These are phyloP conservation scores for Opisthocomus hoazin DNA, from an alignment of 2,113 vertebrate genomes.

Conservation along the genomic window DNA sequence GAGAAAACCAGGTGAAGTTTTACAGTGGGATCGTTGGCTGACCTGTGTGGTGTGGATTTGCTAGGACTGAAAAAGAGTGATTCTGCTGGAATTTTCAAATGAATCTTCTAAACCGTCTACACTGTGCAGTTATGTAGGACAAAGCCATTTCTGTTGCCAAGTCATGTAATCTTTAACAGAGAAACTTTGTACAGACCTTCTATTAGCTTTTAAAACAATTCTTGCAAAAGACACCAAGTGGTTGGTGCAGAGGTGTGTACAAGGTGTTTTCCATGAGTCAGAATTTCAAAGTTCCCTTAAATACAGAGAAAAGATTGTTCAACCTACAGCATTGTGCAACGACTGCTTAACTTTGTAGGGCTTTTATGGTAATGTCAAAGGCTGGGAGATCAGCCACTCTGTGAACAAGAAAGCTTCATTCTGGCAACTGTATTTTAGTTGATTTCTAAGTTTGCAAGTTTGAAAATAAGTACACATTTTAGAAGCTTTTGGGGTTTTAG, in stretches of 20 bases:
- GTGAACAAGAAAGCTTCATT: not conserved
- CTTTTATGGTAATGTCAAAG: not conserved
- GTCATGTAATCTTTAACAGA: not conserved
- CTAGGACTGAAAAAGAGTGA: not conserved
- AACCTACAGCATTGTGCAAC: not conserved
- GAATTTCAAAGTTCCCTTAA: not conserved
- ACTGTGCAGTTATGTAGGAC: not conserved
- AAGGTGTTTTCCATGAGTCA: not conserved
- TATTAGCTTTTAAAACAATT: not conserved
- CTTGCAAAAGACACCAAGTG: not conserved
- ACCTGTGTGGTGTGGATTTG: not conserved
- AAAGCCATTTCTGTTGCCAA: not conserved
- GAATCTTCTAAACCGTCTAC: not conserved
- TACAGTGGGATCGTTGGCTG: not conserved
- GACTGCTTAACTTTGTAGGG: not conserved
- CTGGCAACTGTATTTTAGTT: not conserved
- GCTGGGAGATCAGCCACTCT: not conserved
- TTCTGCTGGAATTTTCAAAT: not conserved
- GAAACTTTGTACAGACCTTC: not conserved
- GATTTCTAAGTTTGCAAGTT: not conserved
- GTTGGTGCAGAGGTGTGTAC: not conserved
- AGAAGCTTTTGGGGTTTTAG: not conserved
- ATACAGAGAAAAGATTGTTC: not conserved
- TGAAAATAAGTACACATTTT: fast-evolving
- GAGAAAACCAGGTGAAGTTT: not conserved